Base-by-base conservation (phyloP, 1,140 invertebrate species). In the Scylla paramamosain region DNA sequence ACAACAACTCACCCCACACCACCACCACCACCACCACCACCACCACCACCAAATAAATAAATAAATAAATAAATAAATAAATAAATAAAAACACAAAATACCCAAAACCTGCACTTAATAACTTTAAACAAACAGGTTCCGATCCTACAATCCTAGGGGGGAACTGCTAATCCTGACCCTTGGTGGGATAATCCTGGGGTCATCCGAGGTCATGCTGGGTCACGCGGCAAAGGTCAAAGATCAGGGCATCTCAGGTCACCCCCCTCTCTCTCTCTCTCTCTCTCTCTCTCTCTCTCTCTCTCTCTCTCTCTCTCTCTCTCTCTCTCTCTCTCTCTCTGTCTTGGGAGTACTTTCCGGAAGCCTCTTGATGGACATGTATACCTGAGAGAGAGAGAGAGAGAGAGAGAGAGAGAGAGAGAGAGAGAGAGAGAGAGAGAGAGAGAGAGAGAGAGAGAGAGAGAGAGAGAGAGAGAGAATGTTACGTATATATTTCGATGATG, bases 381-480 rank as follows among this genome's bases (percentile, higher is more conserved):
- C 32, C 84, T 39, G 84, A 20, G 84, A 28, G 14, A 14, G 84
- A 86, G 84, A 86, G 84, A 86, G 84, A 28, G 84, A 86, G n/a
- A 86, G 84, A 28, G 84, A 86, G 84, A 86, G 84, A 28, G n/a
- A 86, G 84, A n/a, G 89, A 46, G 39, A 46, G 39, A 48, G 45
- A 46, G 39, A 39, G 48, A 29, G 48, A 16, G 48, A 45, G n/a
- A 45, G 45, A 31, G n/a, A 45, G 45, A 31, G 45, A 45, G 45
- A 28, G 16, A 46, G 39, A 46, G 39, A 46, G 16, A 48, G 89
- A 91, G 45, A 91, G 89, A 91, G 8, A 46, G 8, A 46, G 45
- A 91, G 32, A 48, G 89, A 91, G 45, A 91, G 89, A 91, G 8
- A 46, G 8, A 46, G 45, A 91, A 2, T 16, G n/a, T 39, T 39